Percentiles rank a stretch among this genome's conserved stretches.
These are phyloP conservation scores for Tragelaphus imberbis DNA, from an alignment of 2,113 vertebrate species.

Conservation along the genomic window DNA sequence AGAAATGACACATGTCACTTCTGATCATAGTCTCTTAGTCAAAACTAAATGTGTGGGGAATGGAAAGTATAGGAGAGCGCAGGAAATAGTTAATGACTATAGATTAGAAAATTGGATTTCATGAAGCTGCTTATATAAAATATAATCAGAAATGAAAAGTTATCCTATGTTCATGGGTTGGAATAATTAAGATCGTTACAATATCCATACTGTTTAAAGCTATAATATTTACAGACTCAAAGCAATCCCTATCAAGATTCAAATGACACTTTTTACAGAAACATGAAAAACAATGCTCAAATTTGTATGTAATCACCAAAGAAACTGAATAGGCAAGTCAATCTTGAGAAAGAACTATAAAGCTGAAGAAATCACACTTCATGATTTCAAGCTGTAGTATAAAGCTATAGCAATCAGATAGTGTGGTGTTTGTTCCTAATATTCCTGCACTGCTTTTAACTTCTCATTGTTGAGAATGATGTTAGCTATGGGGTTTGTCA, in stretches of 20 bases:
- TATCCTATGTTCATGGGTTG: not conserved
- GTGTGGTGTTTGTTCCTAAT: not conserved
- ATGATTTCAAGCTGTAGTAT: not conserved
- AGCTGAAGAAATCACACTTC: not conserved
- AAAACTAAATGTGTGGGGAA: not conserved
- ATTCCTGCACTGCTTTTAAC: not conserved
- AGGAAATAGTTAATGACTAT: not conserved
- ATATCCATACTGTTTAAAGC: not conserved
- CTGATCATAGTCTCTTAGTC: too few relatives aligned
- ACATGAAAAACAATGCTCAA: not conserved
- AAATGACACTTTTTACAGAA: not conserved
- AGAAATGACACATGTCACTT: not conserved
- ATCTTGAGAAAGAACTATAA: not conserved
- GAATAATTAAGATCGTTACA: not conserved
- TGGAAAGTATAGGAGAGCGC: not conserved
- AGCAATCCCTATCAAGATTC: not conserved
- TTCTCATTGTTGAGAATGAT: not conserved
- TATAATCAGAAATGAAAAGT: not conserved
- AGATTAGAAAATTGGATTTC: not conserved
- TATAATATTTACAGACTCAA: not conserved
- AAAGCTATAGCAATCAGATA: not conserved
- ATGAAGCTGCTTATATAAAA: not conserved
- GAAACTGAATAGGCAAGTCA: not conserved
- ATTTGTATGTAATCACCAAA: not conserved
- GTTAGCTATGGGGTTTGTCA: not conserved